Conservation (phyloP, 2,113 vertebrate genomes). For the Poecilia latipinna region DNA sequence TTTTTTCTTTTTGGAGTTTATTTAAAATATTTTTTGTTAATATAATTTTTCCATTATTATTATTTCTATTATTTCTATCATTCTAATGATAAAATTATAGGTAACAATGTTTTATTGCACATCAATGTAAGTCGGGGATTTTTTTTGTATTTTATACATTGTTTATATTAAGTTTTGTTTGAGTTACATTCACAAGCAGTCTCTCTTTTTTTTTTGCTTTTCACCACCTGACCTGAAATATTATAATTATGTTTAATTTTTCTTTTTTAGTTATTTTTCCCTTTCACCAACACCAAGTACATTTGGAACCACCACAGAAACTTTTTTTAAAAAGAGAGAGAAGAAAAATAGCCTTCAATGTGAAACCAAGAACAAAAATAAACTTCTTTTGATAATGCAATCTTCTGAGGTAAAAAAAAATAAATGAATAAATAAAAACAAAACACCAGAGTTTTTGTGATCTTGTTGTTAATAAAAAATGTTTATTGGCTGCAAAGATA, state of each 20-base stretch:
- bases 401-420: constrained; percentile 70
- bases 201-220: constrained; percentile 63
- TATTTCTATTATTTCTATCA: constrained; percentile 79
- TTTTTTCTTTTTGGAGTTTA: constrained; percentile 70
- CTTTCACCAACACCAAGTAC: constrained; percentile 79
- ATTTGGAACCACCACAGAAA: constrained; percentile 75
- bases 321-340: constrained; percentile 3
- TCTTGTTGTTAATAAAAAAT: constrained; percentile 95
- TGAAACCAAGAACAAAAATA: constrained; percentile 78
- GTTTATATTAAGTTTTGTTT: constrained; percentile 60
- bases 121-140: constrained; percentile 78
- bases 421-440: constrained; percentile 68
- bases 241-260: no score
- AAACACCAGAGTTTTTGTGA: constrained; percentile 88
- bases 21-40: constrained; percentile 49
- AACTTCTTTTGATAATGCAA: constrained; percentile 77
- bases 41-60: background rate
- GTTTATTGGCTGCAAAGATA: constrained; percentile 89
- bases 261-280: constrained; percentile 67
- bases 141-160: constrained; percentile 92
- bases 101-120: constrained; percentile 80
- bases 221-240: constrained; percentile 76
- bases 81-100: constrained; percentile 71
- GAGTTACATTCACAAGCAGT: constrained; percentile 47
- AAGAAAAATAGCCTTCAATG: constrained; percentile 61